A percentile compares a stretch with the other conserved stretches of the same genome.
Conservation (phyloP, 2,797 vertebrate species). For the Smutsia temminckii region DNA sequence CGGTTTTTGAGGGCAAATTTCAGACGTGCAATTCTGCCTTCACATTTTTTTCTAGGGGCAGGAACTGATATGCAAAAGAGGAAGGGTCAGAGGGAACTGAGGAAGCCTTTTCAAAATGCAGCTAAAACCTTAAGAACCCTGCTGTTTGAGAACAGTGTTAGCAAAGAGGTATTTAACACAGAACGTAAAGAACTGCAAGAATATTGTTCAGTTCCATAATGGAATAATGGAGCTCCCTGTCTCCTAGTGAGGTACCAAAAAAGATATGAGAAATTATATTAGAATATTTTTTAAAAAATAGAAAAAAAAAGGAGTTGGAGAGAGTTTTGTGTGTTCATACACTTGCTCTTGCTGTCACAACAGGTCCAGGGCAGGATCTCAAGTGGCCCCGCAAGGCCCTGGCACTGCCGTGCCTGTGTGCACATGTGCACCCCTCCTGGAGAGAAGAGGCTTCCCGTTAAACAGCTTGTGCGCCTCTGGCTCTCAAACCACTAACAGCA, state of each 20-base stretch:
- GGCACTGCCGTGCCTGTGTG: rapidly evolving
- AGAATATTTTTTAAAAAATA: neutral
- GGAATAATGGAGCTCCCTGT: neutral
- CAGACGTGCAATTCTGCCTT: neutral
- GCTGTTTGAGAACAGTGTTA: neutral
- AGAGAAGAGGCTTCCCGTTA: neutral
- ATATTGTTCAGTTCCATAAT: neutral
- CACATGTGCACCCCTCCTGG: neutral
- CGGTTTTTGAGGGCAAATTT: constrained; percentile 40
- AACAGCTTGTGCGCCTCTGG: neutral
- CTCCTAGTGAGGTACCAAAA: neutral
- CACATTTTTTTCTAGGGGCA: neutral
- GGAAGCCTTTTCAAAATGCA: neutral
- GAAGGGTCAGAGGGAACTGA: constrained; percentile 31
- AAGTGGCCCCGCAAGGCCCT: rapidly evolving
- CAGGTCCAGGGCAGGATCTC: neutral
- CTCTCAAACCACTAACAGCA: neutral
- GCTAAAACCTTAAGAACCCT: neutral
- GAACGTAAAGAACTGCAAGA: rapidly evolving
- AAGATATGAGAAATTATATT: neutral
- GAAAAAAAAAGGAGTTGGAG: neutral
- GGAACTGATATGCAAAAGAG: constrained; percentile 61
- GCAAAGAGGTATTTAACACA: neutral
- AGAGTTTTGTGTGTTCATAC: neutral
- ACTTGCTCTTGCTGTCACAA: no score